These are phyloP conservation scores for Caenorhabditis angaria DNA, from an alignment of 2,888 invertebrate species.

Conservation along the genomic window DNA sequence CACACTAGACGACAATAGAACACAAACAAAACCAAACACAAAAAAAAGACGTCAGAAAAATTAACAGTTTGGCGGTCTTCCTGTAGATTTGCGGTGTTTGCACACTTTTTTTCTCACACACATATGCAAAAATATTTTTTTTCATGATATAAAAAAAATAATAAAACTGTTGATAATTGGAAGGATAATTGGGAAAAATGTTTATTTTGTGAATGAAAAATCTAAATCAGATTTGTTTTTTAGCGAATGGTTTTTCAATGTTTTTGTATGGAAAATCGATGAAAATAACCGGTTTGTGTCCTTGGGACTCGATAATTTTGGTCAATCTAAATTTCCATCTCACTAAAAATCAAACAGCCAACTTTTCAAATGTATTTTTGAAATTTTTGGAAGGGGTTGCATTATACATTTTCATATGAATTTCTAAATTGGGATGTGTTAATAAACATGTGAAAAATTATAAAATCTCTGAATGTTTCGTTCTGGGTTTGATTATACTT, in stretches of 20 bases:
- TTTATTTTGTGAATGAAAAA: background rate
- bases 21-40: background rate
- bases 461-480: no score
- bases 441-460: no score
- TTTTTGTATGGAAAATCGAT: background rate
- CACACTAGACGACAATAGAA: background rate
- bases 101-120: no score
- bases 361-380: background rate
- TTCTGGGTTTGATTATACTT: no score
- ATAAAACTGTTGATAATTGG: background rate
- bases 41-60: background rate
- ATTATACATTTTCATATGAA: no score
- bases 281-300: background rate
- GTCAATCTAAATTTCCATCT: background rate
- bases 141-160: background rate
- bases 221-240: background rate
- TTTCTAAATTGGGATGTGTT: no score
- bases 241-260: background rate
- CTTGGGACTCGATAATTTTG: background rate
- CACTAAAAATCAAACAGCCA: background rate
- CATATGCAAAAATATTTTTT: no score
- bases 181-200: background rate
- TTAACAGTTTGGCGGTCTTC: background rate
- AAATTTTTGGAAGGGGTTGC: no score
- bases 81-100: background rate